phyloP scores from a whole-genome alignment of 2,113 vertebrate genomes.

The Melanotaenia duboulayi region DNA sequence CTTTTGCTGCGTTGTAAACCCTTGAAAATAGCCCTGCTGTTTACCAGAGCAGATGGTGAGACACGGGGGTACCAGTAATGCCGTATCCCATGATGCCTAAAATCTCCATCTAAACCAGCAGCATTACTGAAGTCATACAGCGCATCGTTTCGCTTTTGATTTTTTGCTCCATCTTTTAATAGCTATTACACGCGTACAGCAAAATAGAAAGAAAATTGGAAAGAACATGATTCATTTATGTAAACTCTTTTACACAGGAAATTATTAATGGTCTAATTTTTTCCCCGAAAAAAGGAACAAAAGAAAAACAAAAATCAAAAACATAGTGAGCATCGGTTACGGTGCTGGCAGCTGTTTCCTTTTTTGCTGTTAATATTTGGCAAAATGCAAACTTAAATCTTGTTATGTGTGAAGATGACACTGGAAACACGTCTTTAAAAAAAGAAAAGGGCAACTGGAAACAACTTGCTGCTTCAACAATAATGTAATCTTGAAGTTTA shows the following conservation, averaged over 20 bases:
- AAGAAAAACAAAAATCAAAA: not conserved
- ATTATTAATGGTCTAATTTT: conserved; percentile 2
- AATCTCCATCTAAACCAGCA: conserved; percentile 20
- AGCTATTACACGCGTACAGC: not conserved
- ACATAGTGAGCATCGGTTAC: conserved; percentile 12
- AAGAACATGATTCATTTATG: not conserved
- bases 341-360: conserved; percentile 21
- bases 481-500: conserved; percentile 26
- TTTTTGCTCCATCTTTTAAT: not conserved
- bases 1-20: conserved; percentile 6
- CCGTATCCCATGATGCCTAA: conserved; percentile 36
- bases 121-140: not conserved
- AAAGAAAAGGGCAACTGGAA: not conserved
- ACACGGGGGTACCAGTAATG: conserved; percentile 42
- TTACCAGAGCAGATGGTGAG: conserved; percentile 51
- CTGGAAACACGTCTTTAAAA: not conserved
- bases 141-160: not conserved
- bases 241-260: conserved; percentile 5
- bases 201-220: rapidly evolving
- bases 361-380: not conserved
- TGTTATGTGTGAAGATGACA: not conserved
- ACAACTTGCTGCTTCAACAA: not conserved
- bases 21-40: conserved; percentile 21
- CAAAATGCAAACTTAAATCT: not conserved
- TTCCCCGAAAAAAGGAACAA: not conserved